These are phyloP conservation scores for Antrozous pallidus DNA, from an alignment of 2,797 vertebrate genomes.

Conservation along the genomic window DNA sequence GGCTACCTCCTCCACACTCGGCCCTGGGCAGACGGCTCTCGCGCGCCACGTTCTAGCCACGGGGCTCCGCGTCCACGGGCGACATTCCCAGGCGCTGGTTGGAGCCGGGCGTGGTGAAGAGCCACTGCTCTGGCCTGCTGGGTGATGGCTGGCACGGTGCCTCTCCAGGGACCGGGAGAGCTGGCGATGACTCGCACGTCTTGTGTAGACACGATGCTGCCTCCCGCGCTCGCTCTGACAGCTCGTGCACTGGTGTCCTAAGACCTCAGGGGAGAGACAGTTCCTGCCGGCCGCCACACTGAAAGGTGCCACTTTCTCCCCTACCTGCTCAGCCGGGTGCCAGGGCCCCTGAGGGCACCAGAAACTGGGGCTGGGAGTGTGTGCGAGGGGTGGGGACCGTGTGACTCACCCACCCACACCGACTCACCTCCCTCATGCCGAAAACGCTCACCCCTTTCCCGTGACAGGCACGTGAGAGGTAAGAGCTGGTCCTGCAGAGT, in stretches of 20 bases:
- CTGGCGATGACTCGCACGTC: not conserved
- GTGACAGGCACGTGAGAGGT: not conserved
- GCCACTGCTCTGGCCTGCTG: not conserved
- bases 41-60: not conserved
- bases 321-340: not conserved
- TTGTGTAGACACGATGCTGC: not conserved
- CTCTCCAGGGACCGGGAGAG: not conserved
- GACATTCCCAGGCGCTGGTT: fast-evolving
- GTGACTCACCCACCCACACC: not conserved
- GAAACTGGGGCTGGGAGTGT: not conserved
- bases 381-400: fast-evolving
- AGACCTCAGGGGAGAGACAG: not conserved
- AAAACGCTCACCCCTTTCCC: not conserved
- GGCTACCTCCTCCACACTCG: not conserved
- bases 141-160: not conserved
- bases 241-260: not conserved
- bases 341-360: not conserved
- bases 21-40: not conserved
- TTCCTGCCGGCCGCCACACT: not conserved
- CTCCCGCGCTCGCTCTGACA: not conserved
- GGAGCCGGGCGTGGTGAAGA: no score
- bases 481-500: not conserved
- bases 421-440: not conserved
- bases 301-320: not conserved
- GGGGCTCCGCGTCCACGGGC: not conserved